Base-by-base conservation (phyloP, 2,888 invertebrate species). In the Zelleria hepariella region DNA sequence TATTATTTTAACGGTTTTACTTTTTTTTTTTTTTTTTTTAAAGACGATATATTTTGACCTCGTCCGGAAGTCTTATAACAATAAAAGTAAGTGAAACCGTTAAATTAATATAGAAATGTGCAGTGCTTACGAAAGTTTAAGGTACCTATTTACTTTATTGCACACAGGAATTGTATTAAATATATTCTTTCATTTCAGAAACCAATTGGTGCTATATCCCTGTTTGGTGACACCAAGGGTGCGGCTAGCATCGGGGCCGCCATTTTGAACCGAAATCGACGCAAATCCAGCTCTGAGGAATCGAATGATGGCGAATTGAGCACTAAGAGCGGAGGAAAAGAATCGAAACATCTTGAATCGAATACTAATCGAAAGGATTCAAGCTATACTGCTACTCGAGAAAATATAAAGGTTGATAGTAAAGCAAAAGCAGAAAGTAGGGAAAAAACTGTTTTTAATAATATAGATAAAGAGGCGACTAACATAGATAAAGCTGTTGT, bases 201-300 rank as follows among this genome's bases (percentile, higher is more conserved):
- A 84, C 91, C 92, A 5, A 69, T 89, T 4, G 92, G 92, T 1
- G 92, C 90, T 1, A 89, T 91, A 56, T 90, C 92, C 7, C 72
- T 92, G 49, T 90, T 92, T 65, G 92, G 91, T 1, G 67, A 73
- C 2, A 82, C 75, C 58, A 75, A 79, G 68, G 79, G 78, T 8
- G 67, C 84, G 0, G 82, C 82, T 23, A 85, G 74, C 60, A 86
- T 88, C 6, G 86, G 86, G 0, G 82, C 86, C 0, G 85, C 86
- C 61, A 83, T 86, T 58, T 74, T 85, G 63, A 77, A 78, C 62
- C 70, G 85, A 5, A 78, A 80, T 58, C 75, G 68, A 63, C 71
- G 70, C n/a, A 79, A 77, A 68, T 72, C 78, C 0, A 77, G 80
- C 6, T 66, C 67, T 42, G 81, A 81, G 2, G 79, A 79, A 6